These are phyloP conservation scores for Lasioglossum lativentre DNA, from an alignment of 2,888 invertebrate species.

Conservation along the genomic window DNA sequence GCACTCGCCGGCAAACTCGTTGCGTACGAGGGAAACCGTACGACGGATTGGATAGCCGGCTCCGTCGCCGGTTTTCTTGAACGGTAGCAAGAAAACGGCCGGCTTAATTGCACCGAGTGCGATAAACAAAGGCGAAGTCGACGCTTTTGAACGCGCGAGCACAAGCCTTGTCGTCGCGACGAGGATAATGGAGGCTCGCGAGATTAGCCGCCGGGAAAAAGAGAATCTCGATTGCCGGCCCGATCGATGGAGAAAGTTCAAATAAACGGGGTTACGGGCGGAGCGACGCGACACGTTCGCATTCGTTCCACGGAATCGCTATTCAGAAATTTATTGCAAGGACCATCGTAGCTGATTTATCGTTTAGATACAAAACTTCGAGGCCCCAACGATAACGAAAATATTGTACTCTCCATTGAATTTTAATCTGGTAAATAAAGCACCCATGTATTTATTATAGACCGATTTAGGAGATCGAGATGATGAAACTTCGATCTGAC, in stretches of 20 bases:
- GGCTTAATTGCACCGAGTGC: neutral
- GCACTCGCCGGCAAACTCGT: neutral
- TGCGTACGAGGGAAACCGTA: neutral
- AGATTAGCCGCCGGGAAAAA: conserved; percentile 11
- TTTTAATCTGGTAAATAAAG: neutral
- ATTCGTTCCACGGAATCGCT: neutral
- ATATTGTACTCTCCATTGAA: neutral
- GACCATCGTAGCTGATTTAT: neutral
- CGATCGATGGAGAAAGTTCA: conserved; percentile 6
- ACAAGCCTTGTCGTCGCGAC: neutral
- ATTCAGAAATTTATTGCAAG: neutral
- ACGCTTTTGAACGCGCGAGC: neutral
- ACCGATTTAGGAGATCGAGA: neutral
- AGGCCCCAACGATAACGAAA: neutral
- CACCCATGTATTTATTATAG: too few species aligned
- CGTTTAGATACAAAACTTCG: neutral
- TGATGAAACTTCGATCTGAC: too few species aligned
- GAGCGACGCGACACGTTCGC: neutral
- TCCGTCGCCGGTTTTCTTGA: neutral
- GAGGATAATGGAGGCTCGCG: conserved; percentile 9
- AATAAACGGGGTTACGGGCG: conserved; percentile 16
- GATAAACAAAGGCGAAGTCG: conserved; percentile 5
- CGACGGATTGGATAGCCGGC: neutral
- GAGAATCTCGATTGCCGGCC: conserved; percentile 1
- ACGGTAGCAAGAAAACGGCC: neutral